Conservation (phyloP, 2,797 vertebrate species). For the Amazonetta brasiliensis region DNA sequence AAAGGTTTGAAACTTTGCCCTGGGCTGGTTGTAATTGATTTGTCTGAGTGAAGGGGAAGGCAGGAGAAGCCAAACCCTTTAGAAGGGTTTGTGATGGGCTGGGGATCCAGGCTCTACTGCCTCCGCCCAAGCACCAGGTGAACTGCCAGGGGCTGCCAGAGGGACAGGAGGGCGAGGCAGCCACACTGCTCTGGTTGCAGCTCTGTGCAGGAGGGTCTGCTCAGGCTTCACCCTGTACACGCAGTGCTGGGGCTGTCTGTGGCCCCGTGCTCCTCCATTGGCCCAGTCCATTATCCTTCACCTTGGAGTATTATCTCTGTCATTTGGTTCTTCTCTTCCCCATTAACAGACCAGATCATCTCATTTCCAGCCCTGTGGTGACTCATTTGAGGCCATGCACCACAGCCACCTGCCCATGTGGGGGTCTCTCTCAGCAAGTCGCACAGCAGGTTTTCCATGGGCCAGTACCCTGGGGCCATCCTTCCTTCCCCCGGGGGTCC, state of each 20-base stretch:
- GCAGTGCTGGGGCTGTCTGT: not conserved
- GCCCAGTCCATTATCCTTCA: not conserved
- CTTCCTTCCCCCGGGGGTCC: not conserved
- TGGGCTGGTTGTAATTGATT: not conserved
- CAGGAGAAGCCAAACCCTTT: not conserved
- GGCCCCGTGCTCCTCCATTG: accelerated
- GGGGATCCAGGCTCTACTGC: not conserved
- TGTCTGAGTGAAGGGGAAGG: not conserved
- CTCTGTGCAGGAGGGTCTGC: not conserved
- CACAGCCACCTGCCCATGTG: not conserved
- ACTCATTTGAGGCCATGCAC: not conserved
- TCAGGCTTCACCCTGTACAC: not conserved
- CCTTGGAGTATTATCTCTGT: not conserved
- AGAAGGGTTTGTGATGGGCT: not conserved
- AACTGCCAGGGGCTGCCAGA: not conserved
- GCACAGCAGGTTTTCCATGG: not conserved
- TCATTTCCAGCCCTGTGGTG: not conserved
- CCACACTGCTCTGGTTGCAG: not conserved
- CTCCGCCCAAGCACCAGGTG: not conserved
- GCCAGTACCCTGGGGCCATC: not conserved
- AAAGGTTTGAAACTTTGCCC: accelerated
- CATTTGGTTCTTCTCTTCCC: not conserved
- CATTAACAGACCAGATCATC: not conserved
- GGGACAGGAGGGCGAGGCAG: not conserved
- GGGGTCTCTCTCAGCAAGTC: not conserved